Evolutionary conservation across 2,113 vertebrate genomes (phyloP).

Genomic region (Cynocephalus volans): DNA sequence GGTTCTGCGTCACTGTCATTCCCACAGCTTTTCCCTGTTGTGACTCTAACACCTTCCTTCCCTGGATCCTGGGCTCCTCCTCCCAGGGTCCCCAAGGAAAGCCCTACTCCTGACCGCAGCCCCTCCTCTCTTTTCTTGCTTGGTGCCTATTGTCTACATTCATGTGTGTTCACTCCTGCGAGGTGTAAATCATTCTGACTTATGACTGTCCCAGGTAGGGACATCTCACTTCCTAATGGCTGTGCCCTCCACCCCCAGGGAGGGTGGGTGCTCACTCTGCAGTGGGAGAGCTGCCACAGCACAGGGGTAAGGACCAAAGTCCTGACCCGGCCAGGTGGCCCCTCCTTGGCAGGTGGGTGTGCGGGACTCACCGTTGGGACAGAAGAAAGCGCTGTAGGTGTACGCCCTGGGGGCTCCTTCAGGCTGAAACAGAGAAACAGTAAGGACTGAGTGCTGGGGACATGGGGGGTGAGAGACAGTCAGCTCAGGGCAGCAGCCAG

Average conservation of each 20-base stretch:
- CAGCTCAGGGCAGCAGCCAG: fast-evolving
- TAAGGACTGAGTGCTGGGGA: background rate
- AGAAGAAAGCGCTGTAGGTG: slow-evolving; percentile 97
- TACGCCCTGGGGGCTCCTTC: slow-evolving; percentile 95
- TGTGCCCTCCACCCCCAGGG: background rate
- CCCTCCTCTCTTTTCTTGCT: no score
- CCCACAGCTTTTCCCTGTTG: background rate
- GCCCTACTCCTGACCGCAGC: background rate
- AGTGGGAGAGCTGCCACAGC: background rate
- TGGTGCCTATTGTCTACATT: background rate
- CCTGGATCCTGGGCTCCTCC: background rate
- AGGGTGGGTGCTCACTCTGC: background rate
- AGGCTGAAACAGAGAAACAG: slow-evolving; percentile 89
- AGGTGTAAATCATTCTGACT: background rate
- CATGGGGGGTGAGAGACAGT: background rate
- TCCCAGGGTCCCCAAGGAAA: background rate
- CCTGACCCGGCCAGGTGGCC: background rate
- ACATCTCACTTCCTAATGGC: background rate
- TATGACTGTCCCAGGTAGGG: background rate
- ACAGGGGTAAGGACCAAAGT: background rate
- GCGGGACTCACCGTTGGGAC: slow-evolving; percentile 93
- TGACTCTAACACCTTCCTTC: background rate
- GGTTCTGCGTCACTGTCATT: background rate
- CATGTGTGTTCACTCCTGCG: fast-evolving
- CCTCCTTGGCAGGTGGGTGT: fast-evolving